Evolutionary conservation across 2,888 invertebrate species (phyloP).

Genomic region (Lordiphosa fenestrarum): DNA sequence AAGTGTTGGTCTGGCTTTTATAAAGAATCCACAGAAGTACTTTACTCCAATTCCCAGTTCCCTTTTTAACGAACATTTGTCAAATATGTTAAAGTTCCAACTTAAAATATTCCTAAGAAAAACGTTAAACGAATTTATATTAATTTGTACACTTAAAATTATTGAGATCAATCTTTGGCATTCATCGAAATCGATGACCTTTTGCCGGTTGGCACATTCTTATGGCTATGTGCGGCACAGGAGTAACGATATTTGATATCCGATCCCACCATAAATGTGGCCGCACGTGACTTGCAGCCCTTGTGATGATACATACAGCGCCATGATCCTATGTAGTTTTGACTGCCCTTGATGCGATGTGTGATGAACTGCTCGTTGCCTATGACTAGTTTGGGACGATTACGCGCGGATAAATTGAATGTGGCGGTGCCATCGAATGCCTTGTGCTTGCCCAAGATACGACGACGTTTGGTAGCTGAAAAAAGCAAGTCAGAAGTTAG

Average conservation of each 20-base stretch:
- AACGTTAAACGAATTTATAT: no score
- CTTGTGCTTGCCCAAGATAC: slow-evolving; percentile 8
- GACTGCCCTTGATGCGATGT: slow-evolving; percentile 35
- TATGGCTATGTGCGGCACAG: slow-evolving; percentile 52
- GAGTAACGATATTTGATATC: slow-evolving; percentile 62
- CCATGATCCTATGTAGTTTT: slow-evolving; percentile 45
- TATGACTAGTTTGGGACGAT: slow-evolving; percentile 46
- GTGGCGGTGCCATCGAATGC: slow-evolving; percentile 39
- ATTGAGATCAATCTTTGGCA: no score
- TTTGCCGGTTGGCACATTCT: slow-evolving; percentile 11
- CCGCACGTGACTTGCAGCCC: slow-evolving; percentile 52
- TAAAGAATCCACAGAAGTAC: no score
- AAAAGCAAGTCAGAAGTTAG: slow-evolving; percentile 15
- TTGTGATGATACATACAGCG: slow-evolving; percentile 54
- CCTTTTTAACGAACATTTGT: no score
- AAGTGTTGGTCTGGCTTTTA: no score
- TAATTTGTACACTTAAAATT: no score
- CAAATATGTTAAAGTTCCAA: no score
- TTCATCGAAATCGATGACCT: no score
- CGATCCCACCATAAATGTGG: slow-evolving; percentile 44
- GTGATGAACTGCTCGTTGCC: slow-evolving; percentile 35
- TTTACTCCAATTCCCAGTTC: no score
- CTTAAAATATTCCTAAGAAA: no score
- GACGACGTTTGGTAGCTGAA: slow-evolving; percentile 18
- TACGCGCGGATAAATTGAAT: slow-evolving; percentile 20